Conservation (phyloP, 1,140 invertebrate species). For the Mylabris phalerata region DNA sequence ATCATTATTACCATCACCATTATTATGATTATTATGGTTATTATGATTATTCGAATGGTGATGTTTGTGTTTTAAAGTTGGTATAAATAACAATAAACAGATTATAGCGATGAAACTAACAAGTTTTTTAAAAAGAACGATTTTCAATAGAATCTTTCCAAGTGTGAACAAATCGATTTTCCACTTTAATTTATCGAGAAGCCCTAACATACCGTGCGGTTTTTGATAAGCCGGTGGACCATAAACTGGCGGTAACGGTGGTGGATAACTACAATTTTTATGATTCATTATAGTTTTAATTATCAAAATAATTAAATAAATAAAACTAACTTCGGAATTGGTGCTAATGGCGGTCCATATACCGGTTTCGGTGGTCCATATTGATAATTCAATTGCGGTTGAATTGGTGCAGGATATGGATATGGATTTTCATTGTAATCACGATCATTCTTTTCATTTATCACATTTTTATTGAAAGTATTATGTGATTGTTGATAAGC, state of each 20-base stretch:
- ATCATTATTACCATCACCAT: slow-evolving; percentile 9
- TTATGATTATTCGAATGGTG: slow-evolving; percentile 1
- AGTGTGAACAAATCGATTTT: slow-evolving; percentile 64
- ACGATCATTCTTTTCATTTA: too few species aligned
- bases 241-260: slow-evolving; percentile 33
- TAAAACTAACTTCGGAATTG: slow-evolving; percentile 43
- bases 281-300: background rate
- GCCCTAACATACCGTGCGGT: slow-evolving; percentile 49
- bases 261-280: slow-evolving; percentile 4
- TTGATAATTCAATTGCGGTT: background rate
- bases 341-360: slow-evolving; percentile 48
- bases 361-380: slow-evolving; percentile 26
- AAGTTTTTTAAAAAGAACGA: slow-evolving; percentile 70
- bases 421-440: too few species aligned
- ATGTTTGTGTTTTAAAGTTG: slow-evolving; percentile 52
- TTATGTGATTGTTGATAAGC: too few species aligned
- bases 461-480: too few species aligned
- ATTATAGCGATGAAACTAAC: slow-evolving; percentile 68
- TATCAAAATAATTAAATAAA: slow-evolving; percentile 32
- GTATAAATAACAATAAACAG: slow-evolving; percentile 65
- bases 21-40: background rate
- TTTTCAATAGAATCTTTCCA: slow-evolving; percentile 64
- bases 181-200: slow-evolving; percentile 43
- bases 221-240: slow-evolving; percentile 32
- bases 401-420: too few species aligned